A percentile compares a stretch with the other conserved stretches of the same genome.
phyloP scores from a whole-genome alignment of 2,113 vertebrate species.

The Sialia sialis region DNA sequence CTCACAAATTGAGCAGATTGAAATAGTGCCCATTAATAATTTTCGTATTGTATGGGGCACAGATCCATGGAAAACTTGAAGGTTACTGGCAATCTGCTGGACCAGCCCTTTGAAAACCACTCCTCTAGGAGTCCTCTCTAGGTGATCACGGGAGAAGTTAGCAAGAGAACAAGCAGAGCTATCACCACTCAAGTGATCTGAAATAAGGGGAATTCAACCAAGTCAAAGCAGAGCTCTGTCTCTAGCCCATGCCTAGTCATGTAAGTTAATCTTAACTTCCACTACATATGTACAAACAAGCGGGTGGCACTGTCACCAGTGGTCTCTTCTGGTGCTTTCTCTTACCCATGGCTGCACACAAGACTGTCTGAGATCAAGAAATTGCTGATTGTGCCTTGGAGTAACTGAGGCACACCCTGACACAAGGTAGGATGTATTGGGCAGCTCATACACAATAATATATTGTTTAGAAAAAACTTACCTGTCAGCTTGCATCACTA shows the following conservation, averaged over 20 bases:
- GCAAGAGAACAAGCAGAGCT: not conserved
- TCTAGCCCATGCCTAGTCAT: not conserved
- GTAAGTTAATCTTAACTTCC: not conserved
- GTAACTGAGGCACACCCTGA: not conserved
- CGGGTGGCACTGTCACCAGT: not conserved
- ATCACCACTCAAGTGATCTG: not conserved
- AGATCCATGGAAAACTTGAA: not conserved
- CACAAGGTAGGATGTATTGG: not conserved
- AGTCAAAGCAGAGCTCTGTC: not conserved
- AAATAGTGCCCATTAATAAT: not conserved
- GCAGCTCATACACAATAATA: not conserved
- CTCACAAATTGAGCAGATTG: not conserved
- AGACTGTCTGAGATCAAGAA: not conserved
- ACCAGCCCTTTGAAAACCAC: not conserved
- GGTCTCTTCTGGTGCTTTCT: not conserved
- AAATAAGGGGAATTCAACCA: not conserved
- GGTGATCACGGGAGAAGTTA: not conserved
- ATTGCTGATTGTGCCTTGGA: not conserved
- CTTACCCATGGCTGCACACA: not conserved
- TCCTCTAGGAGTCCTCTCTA: not conserved
- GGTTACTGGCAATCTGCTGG: not conserved
- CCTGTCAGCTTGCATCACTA: not conserved
- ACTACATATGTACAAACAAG: not conserved
- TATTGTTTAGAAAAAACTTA: rapidly evolving
- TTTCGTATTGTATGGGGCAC: not conserved